phyloP scores from a whole-genome alignment of 2,113 vertebrate species.

The Marcusenius ussheri region DNA sequence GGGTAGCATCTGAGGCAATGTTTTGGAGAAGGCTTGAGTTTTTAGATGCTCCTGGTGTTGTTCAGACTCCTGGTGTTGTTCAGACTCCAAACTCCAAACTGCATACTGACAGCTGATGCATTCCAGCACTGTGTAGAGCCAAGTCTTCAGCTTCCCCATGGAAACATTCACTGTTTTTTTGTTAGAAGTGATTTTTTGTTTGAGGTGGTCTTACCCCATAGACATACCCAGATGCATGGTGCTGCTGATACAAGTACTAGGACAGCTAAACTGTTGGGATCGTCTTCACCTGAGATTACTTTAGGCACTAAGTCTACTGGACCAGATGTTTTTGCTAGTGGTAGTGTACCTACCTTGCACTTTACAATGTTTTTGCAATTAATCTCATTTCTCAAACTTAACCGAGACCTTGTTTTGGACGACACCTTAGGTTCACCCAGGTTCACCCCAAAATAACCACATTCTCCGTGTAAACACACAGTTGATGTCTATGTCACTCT shows the following conservation, averaged over 20 bases:
- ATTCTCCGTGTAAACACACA: neutral
- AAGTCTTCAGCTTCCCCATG: neutral
- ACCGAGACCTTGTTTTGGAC: neutral
- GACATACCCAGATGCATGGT: neutral
- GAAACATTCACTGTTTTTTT: neutral
- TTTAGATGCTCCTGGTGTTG: neutral
- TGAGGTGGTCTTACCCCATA: neutral
- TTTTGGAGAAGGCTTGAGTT: neutral
- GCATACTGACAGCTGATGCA: neutral
- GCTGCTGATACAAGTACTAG: neutral
- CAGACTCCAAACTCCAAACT: neutral
- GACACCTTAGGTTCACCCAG: neutral
- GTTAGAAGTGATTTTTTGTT: neutral
- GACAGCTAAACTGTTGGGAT: neutral
- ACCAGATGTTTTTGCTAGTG: neutral
- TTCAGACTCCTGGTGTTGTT: neutral
- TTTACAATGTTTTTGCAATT: neutral
- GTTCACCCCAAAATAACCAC: neutral
- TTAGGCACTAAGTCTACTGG: neutral
- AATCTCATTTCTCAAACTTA: neutral
- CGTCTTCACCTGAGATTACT: neutral
- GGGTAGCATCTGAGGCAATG: neutral
- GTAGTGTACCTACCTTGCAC: neutral
- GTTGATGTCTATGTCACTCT: neutral
- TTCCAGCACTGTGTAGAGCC: neutral